Evolutionary conservation across 2,888 invertebrate genomes (phyloP).

Genomic region (Steinernema carpocapsae): DNA sequence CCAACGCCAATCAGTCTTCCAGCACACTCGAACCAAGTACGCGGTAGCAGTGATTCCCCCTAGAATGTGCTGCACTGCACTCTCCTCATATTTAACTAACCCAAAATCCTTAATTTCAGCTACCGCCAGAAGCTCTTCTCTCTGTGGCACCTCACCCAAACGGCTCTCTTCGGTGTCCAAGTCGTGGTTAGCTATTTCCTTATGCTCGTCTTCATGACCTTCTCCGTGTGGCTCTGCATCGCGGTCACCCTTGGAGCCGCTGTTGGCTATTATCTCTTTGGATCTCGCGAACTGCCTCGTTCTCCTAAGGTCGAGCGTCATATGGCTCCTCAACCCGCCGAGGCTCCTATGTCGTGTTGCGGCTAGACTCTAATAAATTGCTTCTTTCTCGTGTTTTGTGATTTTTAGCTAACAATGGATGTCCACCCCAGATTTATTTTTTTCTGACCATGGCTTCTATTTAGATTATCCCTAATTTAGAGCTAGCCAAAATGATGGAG

Average conservation of each 20-base stretch:
- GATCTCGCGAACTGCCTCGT: constrained; percentile 40
- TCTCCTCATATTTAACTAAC: background rate
- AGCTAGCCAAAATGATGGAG: constrained; percentile 62
- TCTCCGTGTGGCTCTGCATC: constrained; percentile 64
- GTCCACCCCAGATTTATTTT: too few species aligned
- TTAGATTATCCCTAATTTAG: too few species aligned
- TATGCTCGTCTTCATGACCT: constrained; percentile 68
- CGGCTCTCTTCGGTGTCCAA: constrained; percentile 59
- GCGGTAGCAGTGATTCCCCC: constrained; percentile 29
- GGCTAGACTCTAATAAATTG: constrained; percentile 3
- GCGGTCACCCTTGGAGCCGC: constrained; percentile 55
- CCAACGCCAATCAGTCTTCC: background rate
- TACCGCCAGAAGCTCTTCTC: constrained; percentile 51
- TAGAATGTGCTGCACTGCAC: background rate
- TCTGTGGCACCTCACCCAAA: constrained; percentile 55
- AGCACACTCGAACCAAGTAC: constrained; percentile 21
- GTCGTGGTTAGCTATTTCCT: constrained; percentile 59
- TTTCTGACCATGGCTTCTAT: too few species aligned
- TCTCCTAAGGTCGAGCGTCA: background rate
- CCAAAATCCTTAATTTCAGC: constrained; percentile 37
- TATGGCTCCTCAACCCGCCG: background rate
- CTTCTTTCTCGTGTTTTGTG: background rate
- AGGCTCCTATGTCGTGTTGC: constrained; percentile 28
- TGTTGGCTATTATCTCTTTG: constrained; percentile 62
- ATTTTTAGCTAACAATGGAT: background rate